Evolutionary conservation across 1,140 invertebrate species (phyloP), one percentile per base, ranked within the genome.

Genomic region (Microplitis mediator): DNA sequence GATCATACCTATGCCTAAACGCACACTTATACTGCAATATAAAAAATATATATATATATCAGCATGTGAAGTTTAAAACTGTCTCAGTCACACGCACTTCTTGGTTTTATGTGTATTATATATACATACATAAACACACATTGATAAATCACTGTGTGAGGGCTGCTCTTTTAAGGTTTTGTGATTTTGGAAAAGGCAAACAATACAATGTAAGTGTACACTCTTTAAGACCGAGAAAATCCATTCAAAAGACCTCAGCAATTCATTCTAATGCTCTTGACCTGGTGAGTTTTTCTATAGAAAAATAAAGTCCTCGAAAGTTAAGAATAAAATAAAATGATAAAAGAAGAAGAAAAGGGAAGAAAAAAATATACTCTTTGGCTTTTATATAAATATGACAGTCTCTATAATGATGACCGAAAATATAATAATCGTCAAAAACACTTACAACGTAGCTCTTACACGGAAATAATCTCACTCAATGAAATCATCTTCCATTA

Each of bases 111-210:
- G 6, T 6, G 61, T 13, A 6, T 31, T 65, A 58, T 58, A 58
- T 14, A n/a, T 54, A 23, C 16, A 11, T 13, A 51, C 14, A 66
- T 23, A 61, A 61, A 56, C 9, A 56, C 54, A 56, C 36, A 50
- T 23, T 74, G 76, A 75, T 81, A 81, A 81, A 80, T 81, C 78
- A 80, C 74, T 9, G 67, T 71, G 65, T 72, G 74, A 23, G 60
- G 73, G 56, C 74, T 72, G 72, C 71, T 74, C 73, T 74, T 39
- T 32, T 4, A 66, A 51, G 75, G 77, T 79, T 78, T 77, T 77
- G 77, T 79, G 76, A 77, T 78, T 81, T 73, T 70, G 68, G 76
- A 81, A 81, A 45, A 81, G 76, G 75, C 75, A 77, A 77, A 81
- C 80, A 81, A 81, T 82, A 67, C 14, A 52, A 39, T 39, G 11